Evolutionary conservation across 2,797 vertebrate species (phyloP), one percentile per base, ranked within the genome.

Genomic region (Numenius phaeopus): DNA sequence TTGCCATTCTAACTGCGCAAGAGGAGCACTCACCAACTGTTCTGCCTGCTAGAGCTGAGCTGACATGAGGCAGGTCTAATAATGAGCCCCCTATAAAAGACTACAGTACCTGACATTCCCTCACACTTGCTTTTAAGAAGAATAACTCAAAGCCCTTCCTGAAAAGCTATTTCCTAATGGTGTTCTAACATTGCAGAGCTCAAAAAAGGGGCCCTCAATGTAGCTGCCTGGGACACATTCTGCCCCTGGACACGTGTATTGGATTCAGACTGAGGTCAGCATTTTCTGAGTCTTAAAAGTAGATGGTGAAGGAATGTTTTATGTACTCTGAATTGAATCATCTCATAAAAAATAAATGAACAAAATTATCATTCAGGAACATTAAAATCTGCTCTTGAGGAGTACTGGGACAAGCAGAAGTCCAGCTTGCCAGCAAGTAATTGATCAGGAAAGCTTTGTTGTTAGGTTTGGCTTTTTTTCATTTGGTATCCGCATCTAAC

Each of bases 261-360:
- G 77, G 27, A 87, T 77, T 57, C 55, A 77, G 6, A 73, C 20
- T 0, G 0, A 91, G 26, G 67, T 77, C 64, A 92, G 21, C 21
- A 40, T 44, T 73, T 85, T 70, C 29, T 64, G 26, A 83, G 29
- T 61, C 72, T 81, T 83, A 72, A 85, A 94, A 78, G 65, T 72
- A 89, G 42, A 61, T 44, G 23, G 20, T 55, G 57, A 78, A 85
- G 11, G 22, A 93, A 85, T 54, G 32, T 37, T 49, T 87, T 92
- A 57, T 14, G 6, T 87, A 77, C 17, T 34, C 29, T 61, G 52
- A 90, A 73, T 14, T 80, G 19, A 85, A 78, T 42, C 2, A 75
- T 61, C 67, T 89, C 78, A 85, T 96, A 52, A 94, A 96, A 97
- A 85, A 89, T 42, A 69, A 88, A 90, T 83, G 4, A 71, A 58